Evolutionary conservation across 2,797 vertebrate genomes (phyloP), one percentile per base, ranked within the genome.

Genomic region (Darevskia mixta): DNA sequence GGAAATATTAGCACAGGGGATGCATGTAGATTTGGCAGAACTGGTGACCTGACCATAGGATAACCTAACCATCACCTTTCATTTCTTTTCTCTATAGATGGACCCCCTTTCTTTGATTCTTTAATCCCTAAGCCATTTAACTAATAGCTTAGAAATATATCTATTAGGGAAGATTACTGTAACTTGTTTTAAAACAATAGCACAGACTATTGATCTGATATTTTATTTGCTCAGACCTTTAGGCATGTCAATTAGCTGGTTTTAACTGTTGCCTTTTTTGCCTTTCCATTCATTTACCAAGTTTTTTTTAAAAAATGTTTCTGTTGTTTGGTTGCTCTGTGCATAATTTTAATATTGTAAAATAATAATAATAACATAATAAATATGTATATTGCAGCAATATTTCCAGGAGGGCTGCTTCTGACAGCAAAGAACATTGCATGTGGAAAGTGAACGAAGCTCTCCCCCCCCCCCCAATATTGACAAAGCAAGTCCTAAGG

Each of bases 341-440:
- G 7, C 15, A 7, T 66, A 81, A 66, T 81, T 81, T 64, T n/a
- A 69, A 69, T 45, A 43, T 69, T 69, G 64, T n/a, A n/a, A n/a
- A n/a, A n/a, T n/a, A n/a, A n/a, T n/a, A n/a, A 79, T 45, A 86
- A 81, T 41, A 90, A 84, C 55, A 87, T 79, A 61, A 35, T 17
- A 17, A 20, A 17, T 27, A n/a, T 3, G 27, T 69, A 69, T 29
- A 69, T 9, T 27, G 25, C 20, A 35, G 55, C 27, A 80, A 64
- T 23, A 64, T 64, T 61, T 35, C 32, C 13, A 80, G 8, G 32
- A 38, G 17, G 1, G 3, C 64, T 66, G 79, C 18, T 73, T 73
- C 71, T 38, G 32, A 35, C 32, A 29, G 32, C 18, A 35, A 73
- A 73, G n/a, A 72, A 6, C 71, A 32, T 72, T 35, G 13, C 71